Conservation (phyloP, 1,140 invertebrate species). For the Drosophila albomicans region DNA sequence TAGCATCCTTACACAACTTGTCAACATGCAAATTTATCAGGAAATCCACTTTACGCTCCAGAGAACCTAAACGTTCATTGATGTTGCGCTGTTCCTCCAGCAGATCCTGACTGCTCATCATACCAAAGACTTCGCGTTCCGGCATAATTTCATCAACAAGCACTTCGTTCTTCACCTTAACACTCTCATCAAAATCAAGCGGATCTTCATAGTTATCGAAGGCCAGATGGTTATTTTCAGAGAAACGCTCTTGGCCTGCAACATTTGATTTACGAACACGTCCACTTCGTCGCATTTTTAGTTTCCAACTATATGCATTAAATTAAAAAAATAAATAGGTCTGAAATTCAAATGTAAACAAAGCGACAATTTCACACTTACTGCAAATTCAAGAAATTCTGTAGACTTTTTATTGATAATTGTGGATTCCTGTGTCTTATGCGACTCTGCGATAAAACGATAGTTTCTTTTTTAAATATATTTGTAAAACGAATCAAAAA, state of each 20-base stretch:
- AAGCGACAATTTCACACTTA: neutral
- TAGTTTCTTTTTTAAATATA: no score
- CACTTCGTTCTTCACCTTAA: slow-evolving; percentile 27
- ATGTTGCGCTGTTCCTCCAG: slow-evolving; percentile 34
- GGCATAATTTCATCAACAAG: slow-evolving; percentile 16
- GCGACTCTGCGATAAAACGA: no score
- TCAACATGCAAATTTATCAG: slow-evolving; percentile 41
- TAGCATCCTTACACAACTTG: slow-evolving; percentile 40
- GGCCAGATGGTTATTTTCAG: neutral
- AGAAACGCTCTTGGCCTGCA: neutral
- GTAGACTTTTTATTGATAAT: neutral
- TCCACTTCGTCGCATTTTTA: slow-evolving; percentile 13
- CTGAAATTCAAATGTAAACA: slow-evolving; percentile 4
- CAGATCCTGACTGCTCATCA: slow-evolving; percentile 32
- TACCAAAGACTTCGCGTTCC: slow-evolving; percentile 18
- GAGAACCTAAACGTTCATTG: slow-evolving; percentile 25
- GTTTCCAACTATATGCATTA: neutral
- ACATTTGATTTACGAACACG: neutral
- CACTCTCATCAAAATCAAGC: slow-evolving; percentile 17
- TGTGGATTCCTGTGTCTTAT: no score
- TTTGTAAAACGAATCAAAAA: no score
- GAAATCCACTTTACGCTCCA: slow-evolving; percentile 47
- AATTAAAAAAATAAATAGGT: neutral
- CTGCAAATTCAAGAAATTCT: neutral
- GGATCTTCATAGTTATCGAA: slow-evolving; percentile 34